Percentiles rank a stretch among this genome's conserved stretches.
phyloP scores from a whole-genome alignment of 2,888 invertebrate species.

The Eupeodes luniger region DNA sequence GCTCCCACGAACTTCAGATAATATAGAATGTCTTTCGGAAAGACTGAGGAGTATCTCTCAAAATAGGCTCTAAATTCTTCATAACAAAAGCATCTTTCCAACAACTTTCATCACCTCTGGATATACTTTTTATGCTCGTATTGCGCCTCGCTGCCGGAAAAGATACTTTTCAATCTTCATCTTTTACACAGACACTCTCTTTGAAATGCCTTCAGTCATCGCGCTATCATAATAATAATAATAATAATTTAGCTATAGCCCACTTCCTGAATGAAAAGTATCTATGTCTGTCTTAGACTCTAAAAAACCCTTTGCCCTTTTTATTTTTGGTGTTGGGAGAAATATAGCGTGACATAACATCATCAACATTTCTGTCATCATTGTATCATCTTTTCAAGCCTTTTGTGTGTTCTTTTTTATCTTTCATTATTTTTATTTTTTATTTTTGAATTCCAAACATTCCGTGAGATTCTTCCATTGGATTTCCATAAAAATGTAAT shows the following conservation, averaged over 20 bases:
- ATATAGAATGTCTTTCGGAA: not conserved
- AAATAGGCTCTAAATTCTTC: not conserved
- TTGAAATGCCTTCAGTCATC: not conserved
- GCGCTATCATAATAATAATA: not conserved
- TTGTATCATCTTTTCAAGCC: not conserved
- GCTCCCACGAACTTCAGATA: not conserved
- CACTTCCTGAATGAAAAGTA: not conserved
- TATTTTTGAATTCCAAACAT: not conserved
- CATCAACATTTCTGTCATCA: conserved; percentile 34
- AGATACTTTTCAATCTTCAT: conserved; percentile 13
- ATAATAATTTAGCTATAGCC: not conserved
- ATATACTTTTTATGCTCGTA: not conserved
- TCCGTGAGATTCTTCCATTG: conserved; percentile 2
- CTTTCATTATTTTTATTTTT: not conserved
- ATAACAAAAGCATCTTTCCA: not conserved
- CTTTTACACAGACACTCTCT: not conserved
- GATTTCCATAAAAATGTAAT: conserved; percentile 17
- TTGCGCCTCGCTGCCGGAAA: not conserved
- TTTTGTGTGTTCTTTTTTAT: not conserved
- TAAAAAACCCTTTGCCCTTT: not conserved
- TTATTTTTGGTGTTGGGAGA: not conserved
- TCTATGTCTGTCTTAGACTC: not conserved
- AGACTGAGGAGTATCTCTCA: not conserved
- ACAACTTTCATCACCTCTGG: not conserved
- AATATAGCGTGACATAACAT: conserved; percentile 15